Evolutionary conservation across 1,140 invertebrate species (phyloP).

Genomic region (Orchesella cincta): DNA sequence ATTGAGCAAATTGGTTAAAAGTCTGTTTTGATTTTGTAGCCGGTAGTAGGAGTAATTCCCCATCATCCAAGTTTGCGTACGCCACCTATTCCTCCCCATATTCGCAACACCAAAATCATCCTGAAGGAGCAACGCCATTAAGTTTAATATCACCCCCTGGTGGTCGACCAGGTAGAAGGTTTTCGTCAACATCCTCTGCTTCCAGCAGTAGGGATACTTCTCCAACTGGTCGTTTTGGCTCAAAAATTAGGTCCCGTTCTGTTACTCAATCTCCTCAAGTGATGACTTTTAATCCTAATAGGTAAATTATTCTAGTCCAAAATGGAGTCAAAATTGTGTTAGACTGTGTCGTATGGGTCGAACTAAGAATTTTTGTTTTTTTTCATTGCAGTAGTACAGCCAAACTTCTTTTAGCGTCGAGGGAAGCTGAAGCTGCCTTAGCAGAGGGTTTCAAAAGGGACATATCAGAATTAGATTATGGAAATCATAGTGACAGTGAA

Average conservation of each 20-base stretch:
- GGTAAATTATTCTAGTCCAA: constrained; percentile 10
- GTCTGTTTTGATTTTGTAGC: constrained; percentile 35
- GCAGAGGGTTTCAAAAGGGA: constrained; percentile 45
- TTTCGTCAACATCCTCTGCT: constrained; percentile 45
- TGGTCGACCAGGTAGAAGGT: constrained; percentile 36
- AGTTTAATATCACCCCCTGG: constrained; percentile 16
- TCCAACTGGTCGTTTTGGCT: constrained; percentile 35
- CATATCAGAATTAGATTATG: constrained; percentile 46
- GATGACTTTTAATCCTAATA: constrained; percentile 35
- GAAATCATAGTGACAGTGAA: constrained; percentile 51
- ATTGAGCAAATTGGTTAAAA: background rate
- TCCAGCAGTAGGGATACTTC: constrained; percentile 50
- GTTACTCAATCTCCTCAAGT: constrained; percentile 49
- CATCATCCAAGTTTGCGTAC: constrained; percentile 47
- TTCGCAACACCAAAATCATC: constrained; percentile 19
- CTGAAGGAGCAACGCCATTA: background rate
- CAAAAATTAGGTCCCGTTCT: constrained; percentile 44
- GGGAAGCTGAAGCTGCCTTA: constrained; percentile 47
- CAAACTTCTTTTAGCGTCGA: constrained; percentile 46
- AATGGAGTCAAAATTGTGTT: background rate
- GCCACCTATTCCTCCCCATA: constrained; percentile 49
- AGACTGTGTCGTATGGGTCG: background rate
- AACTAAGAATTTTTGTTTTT: no score
- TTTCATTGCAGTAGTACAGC: constrained; percentile 45
- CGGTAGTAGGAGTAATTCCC: constrained; percentile 50